These are phyloP conservation scores for Disparrhopalites patrizii DNA, from an alignment of 2,888 invertebrate species.

Conservation along the genomic window DNA sequence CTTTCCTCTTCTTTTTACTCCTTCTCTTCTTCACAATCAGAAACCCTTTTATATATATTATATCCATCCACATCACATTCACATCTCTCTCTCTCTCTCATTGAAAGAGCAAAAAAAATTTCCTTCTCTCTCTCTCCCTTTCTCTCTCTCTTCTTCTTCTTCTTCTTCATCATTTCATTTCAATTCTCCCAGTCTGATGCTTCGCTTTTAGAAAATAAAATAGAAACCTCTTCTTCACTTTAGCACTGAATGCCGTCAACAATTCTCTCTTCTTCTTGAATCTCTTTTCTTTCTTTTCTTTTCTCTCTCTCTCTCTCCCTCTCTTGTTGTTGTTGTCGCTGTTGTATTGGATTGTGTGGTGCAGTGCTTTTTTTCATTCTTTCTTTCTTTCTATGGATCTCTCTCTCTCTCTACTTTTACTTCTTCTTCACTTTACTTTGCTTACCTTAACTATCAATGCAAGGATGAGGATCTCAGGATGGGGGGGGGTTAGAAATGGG, in stretches of 20 bases:
- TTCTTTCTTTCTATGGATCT: too few species aligned
- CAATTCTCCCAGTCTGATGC: constrained; percentile 31
- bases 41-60: constrained; percentile 26
- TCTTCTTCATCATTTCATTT: constrained; percentile 32
- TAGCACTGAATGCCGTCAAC: constrained; percentile 31
- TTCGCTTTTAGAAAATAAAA: constrained; percentile 30
- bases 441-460: constrained; percentile 21
- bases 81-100: too few species aligned
- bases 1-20: neutral
- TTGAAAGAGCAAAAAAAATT: constrained; percentile 22
- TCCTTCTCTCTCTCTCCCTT: constrained; percentile 27
- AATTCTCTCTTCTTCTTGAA: constrained; percentile 30
- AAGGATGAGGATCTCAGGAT: too few species aligned
- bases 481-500: neutral
- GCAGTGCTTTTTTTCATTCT: constrained; percentile 26
- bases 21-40: constrained; percentile 21
- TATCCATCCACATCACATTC: constrained; percentile 25
- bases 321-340: constrained; percentile 9
- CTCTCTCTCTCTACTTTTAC: too few species aligned
- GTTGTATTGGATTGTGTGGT: constrained; percentile 26
- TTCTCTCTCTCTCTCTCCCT: constrained; percentile 10
- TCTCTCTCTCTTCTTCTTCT: neutral
- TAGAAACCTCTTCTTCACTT: constrained; percentile 31
- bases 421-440: constrained; percentile 20
- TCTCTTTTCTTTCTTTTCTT: too few species aligned